phyloP scores from a whole-genome alignment of 35 echinoderm and acorn worm species.

The Chiridota heheva region DNA sequence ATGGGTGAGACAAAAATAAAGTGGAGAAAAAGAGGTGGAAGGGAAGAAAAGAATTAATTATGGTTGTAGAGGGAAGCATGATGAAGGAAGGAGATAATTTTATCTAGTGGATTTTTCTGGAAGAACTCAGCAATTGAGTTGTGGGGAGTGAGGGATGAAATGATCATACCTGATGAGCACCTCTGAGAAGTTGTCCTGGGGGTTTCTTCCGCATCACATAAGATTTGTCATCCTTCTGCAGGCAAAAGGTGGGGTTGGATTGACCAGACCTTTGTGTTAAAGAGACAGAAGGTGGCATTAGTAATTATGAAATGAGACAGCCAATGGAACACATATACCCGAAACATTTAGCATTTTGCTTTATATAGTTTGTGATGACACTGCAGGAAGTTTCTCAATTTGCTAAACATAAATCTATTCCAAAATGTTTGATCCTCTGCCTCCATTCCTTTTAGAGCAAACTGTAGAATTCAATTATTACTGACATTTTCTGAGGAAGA shows the following conservation, averaged over 20 bases:
- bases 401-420: not conserved
- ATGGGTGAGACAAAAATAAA: too few species aligned
- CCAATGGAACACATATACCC: not conserved
- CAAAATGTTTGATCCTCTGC: not conserved
- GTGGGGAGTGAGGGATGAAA: too few species aligned
- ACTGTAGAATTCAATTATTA: too few species aligned
- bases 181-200: slow-evolving; percentile 76
- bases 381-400: not conserved
- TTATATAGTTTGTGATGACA: not conserved
- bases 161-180: slow-evolving; percentile 91
- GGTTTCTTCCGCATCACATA: slow-evolving; percentile 97
- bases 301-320: not conserved
- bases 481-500: too few species aligned
- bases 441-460: not conserved
- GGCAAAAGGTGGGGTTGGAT: slow-evolving; percentile 97
- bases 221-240: slow-evolving; percentile 83
- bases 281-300: not conserved
- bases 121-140: too few species aligned
- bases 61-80: too few species aligned
- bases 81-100: too few species aligned
- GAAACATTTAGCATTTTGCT: too few species aligned
- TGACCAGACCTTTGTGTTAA: slow-evolving; percentile 68
- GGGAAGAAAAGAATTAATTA: too few species aligned
- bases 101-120: too few species aligned
- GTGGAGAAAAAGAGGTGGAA: too few species aligned